A percentile compares a stretch with the other conserved stretches of the same genome.
Conservation (phyloP, 1,140 invertebrate genomes). For the Acromyrmex echinatior region DNA sequence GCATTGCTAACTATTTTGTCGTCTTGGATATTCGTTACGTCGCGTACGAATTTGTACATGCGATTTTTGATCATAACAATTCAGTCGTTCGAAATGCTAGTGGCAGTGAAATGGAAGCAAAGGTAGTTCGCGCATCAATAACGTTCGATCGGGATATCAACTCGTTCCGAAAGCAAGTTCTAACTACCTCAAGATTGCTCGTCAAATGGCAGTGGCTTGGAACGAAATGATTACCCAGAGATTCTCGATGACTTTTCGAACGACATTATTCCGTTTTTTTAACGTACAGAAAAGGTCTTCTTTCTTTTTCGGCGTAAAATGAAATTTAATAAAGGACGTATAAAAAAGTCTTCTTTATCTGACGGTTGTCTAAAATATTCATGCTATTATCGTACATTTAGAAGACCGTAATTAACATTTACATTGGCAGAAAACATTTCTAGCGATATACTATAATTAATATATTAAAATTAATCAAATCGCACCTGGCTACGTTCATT, state of each 20-base stretch:
- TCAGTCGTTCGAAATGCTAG: constrained; percentile 70
- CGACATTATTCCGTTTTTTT: constrained; percentile 33
- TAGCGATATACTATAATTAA: constrained; percentile 40
- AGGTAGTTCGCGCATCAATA: constrained; percentile 57
- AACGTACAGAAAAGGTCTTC: constrained; percentile 3
- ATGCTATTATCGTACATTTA: neutral
- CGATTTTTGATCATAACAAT: constrained; percentile 47
- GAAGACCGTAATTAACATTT: constrained; percentile 30
- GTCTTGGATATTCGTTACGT: constrained; percentile 7
- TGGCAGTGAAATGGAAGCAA: constrained; percentile 81
- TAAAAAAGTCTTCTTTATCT: constrained; percentile 43
- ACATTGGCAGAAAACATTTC: constrained; percentile 28
- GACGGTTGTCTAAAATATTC: constrained; percentile 7
- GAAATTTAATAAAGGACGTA: constrained; percentile 45
- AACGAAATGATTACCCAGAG: constrained; percentile 54
- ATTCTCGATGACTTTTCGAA: constrained; percentile 30
- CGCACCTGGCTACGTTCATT: constrained; percentile 48
- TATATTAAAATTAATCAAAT: constrained; percentile 40
- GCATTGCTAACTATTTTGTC: constrained; percentile 16
- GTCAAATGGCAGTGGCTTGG: constrained; percentile 74
- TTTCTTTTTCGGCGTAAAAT: neutral
- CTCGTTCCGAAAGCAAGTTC: constrained; percentile 31
- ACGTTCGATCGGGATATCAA: constrained; percentile 35
- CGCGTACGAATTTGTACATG: constrained; percentile 32
- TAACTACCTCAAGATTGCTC: constrained; percentile 44